Base-by-base conservation (phyloP, 2,113 vertebrate genomes). In the Archilochus colubris region DNA sequence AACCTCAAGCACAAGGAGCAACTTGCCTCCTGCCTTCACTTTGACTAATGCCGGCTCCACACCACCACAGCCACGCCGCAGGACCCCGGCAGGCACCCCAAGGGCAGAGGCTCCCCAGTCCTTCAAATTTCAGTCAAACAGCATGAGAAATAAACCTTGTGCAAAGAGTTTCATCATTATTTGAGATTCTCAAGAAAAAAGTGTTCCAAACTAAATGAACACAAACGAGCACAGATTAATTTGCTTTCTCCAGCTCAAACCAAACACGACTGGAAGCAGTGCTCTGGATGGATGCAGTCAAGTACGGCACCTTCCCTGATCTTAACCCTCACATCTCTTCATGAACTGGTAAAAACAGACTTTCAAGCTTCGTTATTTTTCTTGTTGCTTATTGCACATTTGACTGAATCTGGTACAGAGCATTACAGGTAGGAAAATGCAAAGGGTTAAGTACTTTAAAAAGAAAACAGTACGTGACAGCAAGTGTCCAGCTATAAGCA, bases 31-130 rank as follows among this genome's bases (percentile, higher is more conserved):
- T 7, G 43, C 2, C 0, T 23, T n/a, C 1, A 1, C 14, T 11
- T 11, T 58, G 48, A 51, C 58, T 24, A 36, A 67, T 21, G 48
- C 40, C 75, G 62, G 25, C 30, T 62, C 48, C 1, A 3, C 59
- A 73, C 8, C 33, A 16, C 57, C 2, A 5, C 1, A 0, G 38
- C 44, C 7, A 1, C 0, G 1, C 68, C 0, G 1, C 22, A 23
- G 69, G 23, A 59, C 15, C 24, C 24, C 51, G 21, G 28, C 0
- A 0, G 48, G 36, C 33, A 86, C 28, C 28, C 6, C 2, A 2
- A n/a, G 46, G 43, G 30, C 58, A 76, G 55, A 76, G 43, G 14
- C 44, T 53, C 6, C 0, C 0, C 0, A 7, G 8, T 38, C n/a
- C 53, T 48, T 70, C 48, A 67, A 78, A 82, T 23, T 48, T 62